Base-by-base conservation (phyloP, 1,140 invertebrate species). In the Bombus confusus region DNA sequence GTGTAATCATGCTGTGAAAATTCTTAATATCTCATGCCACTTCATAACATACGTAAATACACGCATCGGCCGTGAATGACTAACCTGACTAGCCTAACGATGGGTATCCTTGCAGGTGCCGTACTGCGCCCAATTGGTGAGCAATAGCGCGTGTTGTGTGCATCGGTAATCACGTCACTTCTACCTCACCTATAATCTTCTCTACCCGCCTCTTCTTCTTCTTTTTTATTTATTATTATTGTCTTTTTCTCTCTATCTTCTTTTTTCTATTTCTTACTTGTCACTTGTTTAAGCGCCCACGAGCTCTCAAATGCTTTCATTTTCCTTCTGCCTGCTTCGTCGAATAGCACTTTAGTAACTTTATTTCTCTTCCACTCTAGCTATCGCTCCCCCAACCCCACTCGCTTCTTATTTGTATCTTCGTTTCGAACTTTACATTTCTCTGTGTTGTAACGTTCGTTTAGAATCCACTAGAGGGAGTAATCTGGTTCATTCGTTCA, bases 101-200 rank as follows among this genome's bases (percentile, higher is more conserved):
- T 96, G 95, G 95, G 95, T 96, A 96, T 96, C 96, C 96, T 97
- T 97, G 96, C 97, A 97, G 96, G 96, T 97, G 96, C 96, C 97
- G 96, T 97, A 97, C 97, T 98, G 97, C 96, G 97, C 97, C 96
- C 97, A 97, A 97, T 96, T 97, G 97, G 97, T 97, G 97, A 98
- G 97, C 97, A 97, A 97, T 97, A 96, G 96, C 96, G 97, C 97
- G 97, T 97, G 97, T 97, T 97, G 97, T 98, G 97, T 97, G 97
- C 97, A 97, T 97, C 97, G 97, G 97, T 98, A 98, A 97, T 96
- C 96, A 96, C 96, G 94, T 96, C 95, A 96, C 95, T 96, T 94
- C 93, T 94, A 94, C 91, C 94, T 94, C 94, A 94, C 94, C 93
- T 94, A 94, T 94, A 94, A 91, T 92, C 91, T 93, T 74, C 79